Percentiles rank a stretch among this genome's conserved stretches.
These are phyloP conservation scores for Paradoxurus hermaphroditus DNA, from an alignment of 2,113 vertebrate species.

Conservation along the genomic window DNA sequence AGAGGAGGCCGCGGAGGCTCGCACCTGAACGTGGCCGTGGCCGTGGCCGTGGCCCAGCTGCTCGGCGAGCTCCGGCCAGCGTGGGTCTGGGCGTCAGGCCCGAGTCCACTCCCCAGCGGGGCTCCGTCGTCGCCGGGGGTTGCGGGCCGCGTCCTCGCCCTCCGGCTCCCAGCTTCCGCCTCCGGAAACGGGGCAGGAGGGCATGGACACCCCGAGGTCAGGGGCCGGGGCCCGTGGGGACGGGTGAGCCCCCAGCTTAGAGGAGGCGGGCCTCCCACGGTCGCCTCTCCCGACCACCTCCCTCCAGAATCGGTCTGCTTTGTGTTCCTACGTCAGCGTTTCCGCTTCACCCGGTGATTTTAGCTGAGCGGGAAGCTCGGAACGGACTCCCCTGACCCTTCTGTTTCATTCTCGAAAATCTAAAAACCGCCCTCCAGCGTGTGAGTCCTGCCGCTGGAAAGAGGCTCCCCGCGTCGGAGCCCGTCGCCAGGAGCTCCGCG, in stretches of 20 bases:
- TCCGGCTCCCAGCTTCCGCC: too few species aligned
- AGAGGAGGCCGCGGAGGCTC: background rate
- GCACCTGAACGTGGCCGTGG: too few species aligned
- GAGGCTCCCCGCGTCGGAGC: background rate
- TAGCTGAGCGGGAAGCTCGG: background rate
- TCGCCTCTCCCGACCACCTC: background rate
- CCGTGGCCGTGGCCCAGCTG: background rate
- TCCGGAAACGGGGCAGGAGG: background rate
- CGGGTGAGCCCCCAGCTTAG: background rate
- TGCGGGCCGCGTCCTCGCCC: background rate
- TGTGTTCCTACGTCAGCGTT: background rate
- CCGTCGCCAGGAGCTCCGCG: fast-evolving
- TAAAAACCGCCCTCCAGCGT: background rate
- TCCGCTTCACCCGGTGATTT: background rate
- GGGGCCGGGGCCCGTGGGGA: too few species aligned
- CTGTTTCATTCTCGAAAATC: background rate
- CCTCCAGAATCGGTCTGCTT: fast-evolving
- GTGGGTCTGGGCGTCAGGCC: background rate
- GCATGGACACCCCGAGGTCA: fast-evolving
- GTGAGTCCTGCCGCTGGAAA: fast-evolving
- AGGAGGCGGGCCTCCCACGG: fast-evolving
- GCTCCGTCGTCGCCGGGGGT: fast-evolving
- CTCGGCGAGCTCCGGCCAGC: fast-evolving
- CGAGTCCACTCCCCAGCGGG: background rate
- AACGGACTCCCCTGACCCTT: background rate